Base-by-base conservation (phyloP, 2,797 vertebrate species). In the Erpetoichthys calabaricus region DNA sequence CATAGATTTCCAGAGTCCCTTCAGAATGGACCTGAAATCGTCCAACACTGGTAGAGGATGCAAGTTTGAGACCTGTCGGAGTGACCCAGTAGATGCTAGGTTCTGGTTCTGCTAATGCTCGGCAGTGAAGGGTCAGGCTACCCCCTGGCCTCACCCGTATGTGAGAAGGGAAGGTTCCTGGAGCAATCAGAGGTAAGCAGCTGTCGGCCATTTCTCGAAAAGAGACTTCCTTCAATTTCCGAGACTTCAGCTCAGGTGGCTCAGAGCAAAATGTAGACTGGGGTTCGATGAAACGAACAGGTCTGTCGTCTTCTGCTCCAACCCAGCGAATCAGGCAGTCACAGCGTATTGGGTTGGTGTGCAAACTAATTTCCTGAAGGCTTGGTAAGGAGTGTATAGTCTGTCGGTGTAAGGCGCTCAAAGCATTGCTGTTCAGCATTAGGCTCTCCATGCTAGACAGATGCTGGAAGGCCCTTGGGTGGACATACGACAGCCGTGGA, bases 301-400 rank as follows among this genome's bases (percentile, higher is more conserved):
- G 64, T 7, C 63, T 85, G 64, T 72, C 78, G 43, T 77, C 74
- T 0, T 84, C 86, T 61, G 84, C 70, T 3, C 92, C 88, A 8
- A 92, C 88, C 94, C 95, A 98, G 58, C 91, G 92, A 70, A 98
- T 92, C 65, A 97, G 77, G 44, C 94, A 99, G 79, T 98, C 95
- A 1, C 96, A 98, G 72, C 87, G 90, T 64, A 99, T 85, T 1
- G 95, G 96, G 75, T 99, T 99, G 68, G 90, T 87, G 64, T 98
- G 94, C 72, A 99, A 82, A 68, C 92, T 92, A 75, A 99, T 90
- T 78, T 99, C 95, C 73, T 91, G 92, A 52, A 99, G 87, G 68
- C 77, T 89, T 59, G 94, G 93, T 68, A 99, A 80, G 51, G 95
- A 91, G 50, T 84, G 78, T 53, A 97, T 82, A 0, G 88, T 87